Percentiles rank a stretch among this genome's conserved stretches.
Conservation (phyloP, 2,113 vertebrate species). For the Catharus fuscescens region DNA sequence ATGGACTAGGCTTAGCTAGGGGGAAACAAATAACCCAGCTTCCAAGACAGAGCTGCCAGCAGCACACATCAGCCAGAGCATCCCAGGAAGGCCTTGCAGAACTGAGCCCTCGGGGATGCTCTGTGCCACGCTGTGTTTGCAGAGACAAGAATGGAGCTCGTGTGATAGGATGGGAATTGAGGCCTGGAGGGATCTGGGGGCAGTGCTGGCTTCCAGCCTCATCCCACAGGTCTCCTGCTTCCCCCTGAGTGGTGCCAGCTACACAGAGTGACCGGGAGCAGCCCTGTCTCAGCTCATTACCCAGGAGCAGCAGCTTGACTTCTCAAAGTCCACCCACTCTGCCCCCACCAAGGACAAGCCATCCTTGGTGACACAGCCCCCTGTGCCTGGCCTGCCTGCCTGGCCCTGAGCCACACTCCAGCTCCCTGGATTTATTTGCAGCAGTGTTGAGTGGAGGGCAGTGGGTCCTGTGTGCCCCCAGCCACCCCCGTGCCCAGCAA, state of each 20-base stretch:
- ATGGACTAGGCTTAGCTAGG: neutral
- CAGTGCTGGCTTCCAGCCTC: neutral
- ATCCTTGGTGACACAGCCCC: neutral
- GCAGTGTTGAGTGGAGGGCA: neutral
- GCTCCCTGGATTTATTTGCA: neutral
- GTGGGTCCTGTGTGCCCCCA: neutral
- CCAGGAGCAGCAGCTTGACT: neutral
- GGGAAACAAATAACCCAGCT: neutral
- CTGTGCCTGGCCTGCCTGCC: neutral
- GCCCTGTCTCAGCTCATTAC: neutral
- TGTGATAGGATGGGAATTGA: neutral
- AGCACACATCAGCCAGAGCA: neutral
- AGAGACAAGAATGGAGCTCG: neutral
- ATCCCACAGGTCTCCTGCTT: neutral
- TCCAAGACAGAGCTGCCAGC: neutral
- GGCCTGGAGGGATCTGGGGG: neutral
- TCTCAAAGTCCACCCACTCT: neutral
- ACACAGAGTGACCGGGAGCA: fast-evolving
- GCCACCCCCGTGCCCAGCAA: neutral
- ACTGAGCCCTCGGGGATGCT: fast-evolving
- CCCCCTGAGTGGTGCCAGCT: neutral
- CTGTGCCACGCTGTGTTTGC: neutral
- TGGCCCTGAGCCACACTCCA: neutral
- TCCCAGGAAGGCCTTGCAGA: neutral
- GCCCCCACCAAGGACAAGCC: neutral